phyloP scores from a whole-genome alignment of 2,888 invertebrate genomes.

The Lamellibrachia columna region DNA sequence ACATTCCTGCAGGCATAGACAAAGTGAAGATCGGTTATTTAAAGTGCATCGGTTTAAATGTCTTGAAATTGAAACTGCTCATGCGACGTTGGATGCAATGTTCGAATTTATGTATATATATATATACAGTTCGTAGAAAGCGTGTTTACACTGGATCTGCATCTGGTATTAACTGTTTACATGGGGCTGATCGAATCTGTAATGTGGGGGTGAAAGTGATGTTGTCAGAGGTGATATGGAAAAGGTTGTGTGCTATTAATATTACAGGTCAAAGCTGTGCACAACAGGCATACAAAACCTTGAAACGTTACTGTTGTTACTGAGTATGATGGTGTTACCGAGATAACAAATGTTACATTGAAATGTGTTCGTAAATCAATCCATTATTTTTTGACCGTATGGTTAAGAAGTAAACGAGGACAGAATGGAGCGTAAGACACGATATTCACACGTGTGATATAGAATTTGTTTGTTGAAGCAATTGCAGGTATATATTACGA shows the following conservation, averaged over 20 bases:
- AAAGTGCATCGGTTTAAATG: neutral
- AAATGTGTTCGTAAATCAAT: neutral
- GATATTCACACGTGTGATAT: neutral
- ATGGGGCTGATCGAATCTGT: neutral
- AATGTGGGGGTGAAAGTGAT: neutral
- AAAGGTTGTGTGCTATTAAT: neutral
- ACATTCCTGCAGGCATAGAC: neutral
- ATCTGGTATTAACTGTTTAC: neutral
- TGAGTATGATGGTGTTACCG: neutral
- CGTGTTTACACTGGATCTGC: neutral
- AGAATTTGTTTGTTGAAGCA: neutral
- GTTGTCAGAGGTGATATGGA: neutral
- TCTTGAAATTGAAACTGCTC: neutral
- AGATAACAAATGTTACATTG: neutral
- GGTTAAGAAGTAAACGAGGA: neutral
- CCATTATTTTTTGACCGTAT: neutral
- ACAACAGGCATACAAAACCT: neutral
- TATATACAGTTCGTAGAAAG: neutral
- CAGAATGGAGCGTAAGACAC: neutral
- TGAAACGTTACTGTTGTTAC: neutral
- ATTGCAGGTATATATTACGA: neutral
- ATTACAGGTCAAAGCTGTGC: neutral
- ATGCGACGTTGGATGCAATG: neutral
- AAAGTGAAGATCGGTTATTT: neutral
- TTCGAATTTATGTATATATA: neutral